Conservation (phyloP, 2,797 vertebrate genomes). For the Balearica regulorum region DNA sequence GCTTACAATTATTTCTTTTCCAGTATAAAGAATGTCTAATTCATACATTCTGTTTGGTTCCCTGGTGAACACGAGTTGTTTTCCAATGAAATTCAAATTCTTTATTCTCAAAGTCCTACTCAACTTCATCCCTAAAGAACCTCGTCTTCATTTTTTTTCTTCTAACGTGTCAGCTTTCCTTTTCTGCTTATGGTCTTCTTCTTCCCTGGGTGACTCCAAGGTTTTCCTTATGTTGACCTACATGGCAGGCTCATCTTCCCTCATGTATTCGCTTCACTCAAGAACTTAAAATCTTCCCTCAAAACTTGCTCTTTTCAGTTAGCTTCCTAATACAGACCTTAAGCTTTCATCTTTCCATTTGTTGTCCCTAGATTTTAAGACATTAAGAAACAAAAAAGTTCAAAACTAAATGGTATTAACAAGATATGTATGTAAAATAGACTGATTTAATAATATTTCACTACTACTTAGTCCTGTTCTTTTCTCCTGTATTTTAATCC, state of each 20-base stretch:
- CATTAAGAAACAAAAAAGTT: neutral
- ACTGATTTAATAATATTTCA: neutral
- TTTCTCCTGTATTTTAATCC: neutral
- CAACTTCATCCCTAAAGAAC: neutral
- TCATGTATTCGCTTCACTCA: neutral
- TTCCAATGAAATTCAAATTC: neutral
- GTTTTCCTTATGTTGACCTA: neutral
- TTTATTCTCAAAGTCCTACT: neutral
- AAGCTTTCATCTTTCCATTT: neutral
- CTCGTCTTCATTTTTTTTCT: neutral
- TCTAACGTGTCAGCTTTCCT: neutral
- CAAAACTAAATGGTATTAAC: neutral
- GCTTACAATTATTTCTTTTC: neutral
- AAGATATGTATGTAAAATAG: neutral
- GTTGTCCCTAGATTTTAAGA: neutral
- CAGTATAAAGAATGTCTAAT: neutral
- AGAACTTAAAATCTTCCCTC: neutral
- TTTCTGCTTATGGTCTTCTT: neutral
- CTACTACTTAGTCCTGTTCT: neutral
- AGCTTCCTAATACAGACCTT: neutral
- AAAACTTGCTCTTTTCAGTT: neutral
- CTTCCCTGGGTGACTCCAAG: neutral
- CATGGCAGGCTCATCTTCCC: neutral
- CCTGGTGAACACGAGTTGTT: neutral
- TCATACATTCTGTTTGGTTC: neutral